Percentiles rank a stretch among this genome's conserved stretches.
These are phyloP conservation scores for Tarsius wallacei DNA, from an alignment of 2,797 vertebrate species.

Conservation along the genomic window DNA sequence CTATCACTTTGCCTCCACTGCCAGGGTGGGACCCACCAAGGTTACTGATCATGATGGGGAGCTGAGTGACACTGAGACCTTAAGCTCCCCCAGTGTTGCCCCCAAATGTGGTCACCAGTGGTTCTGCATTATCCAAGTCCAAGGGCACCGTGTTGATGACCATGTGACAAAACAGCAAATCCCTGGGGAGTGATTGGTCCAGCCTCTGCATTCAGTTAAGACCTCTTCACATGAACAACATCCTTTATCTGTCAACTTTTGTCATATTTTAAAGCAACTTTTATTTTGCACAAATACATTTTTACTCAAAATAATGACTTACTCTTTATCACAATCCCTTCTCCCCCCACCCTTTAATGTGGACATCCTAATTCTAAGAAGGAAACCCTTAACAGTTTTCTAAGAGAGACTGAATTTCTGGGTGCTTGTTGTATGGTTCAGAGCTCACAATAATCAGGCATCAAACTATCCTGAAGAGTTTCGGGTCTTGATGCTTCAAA, in stretches of 20 bases:
- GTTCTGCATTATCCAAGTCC: constrained; percentile 35
- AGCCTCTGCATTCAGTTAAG: background rate
- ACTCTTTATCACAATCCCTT: constrained; percentile 19
- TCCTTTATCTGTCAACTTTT: constrained; percentile 39
- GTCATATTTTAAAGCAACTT: constrained; percentile 62
- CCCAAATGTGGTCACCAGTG: constrained; percentile 72
- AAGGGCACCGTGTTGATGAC: constrained; percentile 17
- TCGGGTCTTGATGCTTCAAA: constrained; percentile 53
- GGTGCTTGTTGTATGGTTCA: constrained; percentile 13
- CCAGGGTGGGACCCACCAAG: constrained; percentile 48
- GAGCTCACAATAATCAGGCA: background rate
- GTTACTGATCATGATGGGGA: constrained; percentile 38
- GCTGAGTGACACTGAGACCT: constrained; percentile 80
- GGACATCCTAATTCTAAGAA: constrained; percentile 58
- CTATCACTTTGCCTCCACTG: constrained; percentile 72
- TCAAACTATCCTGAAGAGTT: background rate
- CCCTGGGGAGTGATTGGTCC: background rate
- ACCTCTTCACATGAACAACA: background rate
- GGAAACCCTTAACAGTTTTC: constrained; percentile 66
- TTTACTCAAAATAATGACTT: constrained; percentile 63
- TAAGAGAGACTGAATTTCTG: constrained; percentile 68
- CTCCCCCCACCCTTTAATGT: background rate
- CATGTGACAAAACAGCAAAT: constrained; percentile 41
- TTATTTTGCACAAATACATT: constrained; percentile 73
- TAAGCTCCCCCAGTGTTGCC: constrained; percentile 68